phyloP scores from a whole-genome alignment of 2,113 vertebrate species.

The Steatornis caripensis region DNA sequence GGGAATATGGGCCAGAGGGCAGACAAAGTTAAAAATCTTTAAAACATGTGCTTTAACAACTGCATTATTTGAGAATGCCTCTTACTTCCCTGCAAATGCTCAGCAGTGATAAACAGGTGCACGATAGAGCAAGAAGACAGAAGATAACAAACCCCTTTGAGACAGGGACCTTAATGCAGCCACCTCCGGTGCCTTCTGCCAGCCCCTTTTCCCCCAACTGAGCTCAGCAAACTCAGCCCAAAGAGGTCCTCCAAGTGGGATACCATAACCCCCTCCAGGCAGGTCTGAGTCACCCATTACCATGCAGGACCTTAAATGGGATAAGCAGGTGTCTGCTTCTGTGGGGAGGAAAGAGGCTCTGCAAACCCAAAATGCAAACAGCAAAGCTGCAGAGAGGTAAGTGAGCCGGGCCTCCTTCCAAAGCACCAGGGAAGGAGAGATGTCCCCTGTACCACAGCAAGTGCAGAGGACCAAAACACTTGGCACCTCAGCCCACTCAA shows the following conservation, averaged over 20 bases:
- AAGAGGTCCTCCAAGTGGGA: neutral
- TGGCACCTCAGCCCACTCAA: neutral
- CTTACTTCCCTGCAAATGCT: neutral
- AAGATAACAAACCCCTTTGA: neutral
- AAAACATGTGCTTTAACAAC: neutral
- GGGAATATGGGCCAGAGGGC: neutral
- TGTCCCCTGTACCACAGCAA: rapidly evolving
- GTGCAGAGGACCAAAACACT: neutral
- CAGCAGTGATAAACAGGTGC: rapidly evolving
- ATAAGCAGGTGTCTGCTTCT: neutral
- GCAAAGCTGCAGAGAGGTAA: neutral
- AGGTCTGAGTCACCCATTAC: neutral
- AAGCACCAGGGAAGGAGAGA: neutral
- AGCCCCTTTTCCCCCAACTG: neutral
- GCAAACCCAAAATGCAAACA: neutral
- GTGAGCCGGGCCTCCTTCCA: neutral
- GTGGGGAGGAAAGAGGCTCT: neutral
- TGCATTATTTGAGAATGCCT: neutral
- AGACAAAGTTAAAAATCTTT: neutral
- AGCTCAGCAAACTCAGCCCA: neutral
- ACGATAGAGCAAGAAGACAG: neutral
- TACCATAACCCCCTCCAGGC: neutral
- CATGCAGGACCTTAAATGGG: neutral
- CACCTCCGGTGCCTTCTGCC: neutral
- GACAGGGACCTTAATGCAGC: rapidly evolving